Evolutionary conservation across 2,113 vertebrate genomes (phyloP), one percentile per base, ranked within the genome.

Genomic region (Carassius auratus): DNA sequence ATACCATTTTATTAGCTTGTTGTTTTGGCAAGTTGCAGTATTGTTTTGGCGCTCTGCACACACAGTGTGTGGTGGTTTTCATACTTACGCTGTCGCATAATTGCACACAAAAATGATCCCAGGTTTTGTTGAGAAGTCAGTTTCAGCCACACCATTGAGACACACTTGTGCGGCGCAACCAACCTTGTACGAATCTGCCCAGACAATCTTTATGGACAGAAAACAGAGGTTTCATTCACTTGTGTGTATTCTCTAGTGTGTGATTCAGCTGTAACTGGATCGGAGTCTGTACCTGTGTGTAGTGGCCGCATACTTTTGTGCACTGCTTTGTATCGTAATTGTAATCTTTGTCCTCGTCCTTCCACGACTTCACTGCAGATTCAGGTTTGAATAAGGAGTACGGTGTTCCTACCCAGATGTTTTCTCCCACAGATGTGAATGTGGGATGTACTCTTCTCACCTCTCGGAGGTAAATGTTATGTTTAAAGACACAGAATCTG

Each of bases 361-460:
- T 90, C 92, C 92, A 94, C 0, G 0, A 0, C 21, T 68, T 0
- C 2, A 93, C 78, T 7, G 90, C 91, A 0, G 0, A 0, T 0
- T 3, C 0, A 12, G 75, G 74, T 9, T 13, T 3, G 48, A 93
- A 94, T 0, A 0, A 0, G 0, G 61, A 82, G 1, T 85, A 86
- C n/a, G n/a, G n/a, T n/a, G n/a, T n/a, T n/a, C n/a, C n/a, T 0
- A n/a, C 13, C 93, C 93, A 94, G 62, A 94, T 55, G 87, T 94
- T 94, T 73, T 94, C 94, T 48, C 93, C 93, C 0, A 94, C 90
- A 0, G 92, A 90, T 30, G 13, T 0, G 73, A 91, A 92, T 0
- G 15, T 61, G 2, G 93, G 93, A 38, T 93, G 91, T 69, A 88
- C 0, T 0, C 69, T 84, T 3, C 6, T 0, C 38, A 2, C 55